These are phyloP conservation scores for Phylloscopus trochilus DNA, from an alignment of 2,113 vertebrate genomes.

Conservation along the genomic window DNA sequence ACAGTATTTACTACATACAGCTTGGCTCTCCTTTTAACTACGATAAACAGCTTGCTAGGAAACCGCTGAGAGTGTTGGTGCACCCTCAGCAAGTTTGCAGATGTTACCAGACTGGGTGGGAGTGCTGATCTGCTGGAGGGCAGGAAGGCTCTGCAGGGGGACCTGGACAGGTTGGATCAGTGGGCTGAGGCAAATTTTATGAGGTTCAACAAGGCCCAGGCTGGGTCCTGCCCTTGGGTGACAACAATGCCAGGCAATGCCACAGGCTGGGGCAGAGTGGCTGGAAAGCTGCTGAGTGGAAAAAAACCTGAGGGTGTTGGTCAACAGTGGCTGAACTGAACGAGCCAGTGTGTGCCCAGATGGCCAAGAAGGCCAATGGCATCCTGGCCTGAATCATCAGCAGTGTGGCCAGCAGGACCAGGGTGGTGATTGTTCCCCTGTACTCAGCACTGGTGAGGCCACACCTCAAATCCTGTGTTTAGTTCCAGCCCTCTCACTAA, in stretches of 20 bases:
- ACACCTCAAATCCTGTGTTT: neutral
- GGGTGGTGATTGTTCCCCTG: too few relatives aligned
- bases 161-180: neutral
- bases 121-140: neutral
- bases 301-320: neutral
- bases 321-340: neutral
- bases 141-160: neutral
- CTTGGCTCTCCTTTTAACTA: neutral
- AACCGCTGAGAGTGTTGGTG: neutral
- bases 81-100: neutral
- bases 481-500: neutral
- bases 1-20: neutral
- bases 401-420: neutral
- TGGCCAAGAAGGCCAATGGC: neutral
- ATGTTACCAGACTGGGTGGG: too few relatives aligned
- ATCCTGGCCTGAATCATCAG: neutral
- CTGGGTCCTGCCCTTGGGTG: neutral
- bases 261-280: neutral
- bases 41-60: neutral
- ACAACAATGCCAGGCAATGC: accelerated
- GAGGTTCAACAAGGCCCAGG: neutral
- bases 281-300: neutral
- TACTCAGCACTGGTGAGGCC: neutral
- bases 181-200: accelerated
- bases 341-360: neutral